phyloP scores from a whole-genome alignment of 2,113 vertebrate species.

The Henicopernis longicauda region DNA sequence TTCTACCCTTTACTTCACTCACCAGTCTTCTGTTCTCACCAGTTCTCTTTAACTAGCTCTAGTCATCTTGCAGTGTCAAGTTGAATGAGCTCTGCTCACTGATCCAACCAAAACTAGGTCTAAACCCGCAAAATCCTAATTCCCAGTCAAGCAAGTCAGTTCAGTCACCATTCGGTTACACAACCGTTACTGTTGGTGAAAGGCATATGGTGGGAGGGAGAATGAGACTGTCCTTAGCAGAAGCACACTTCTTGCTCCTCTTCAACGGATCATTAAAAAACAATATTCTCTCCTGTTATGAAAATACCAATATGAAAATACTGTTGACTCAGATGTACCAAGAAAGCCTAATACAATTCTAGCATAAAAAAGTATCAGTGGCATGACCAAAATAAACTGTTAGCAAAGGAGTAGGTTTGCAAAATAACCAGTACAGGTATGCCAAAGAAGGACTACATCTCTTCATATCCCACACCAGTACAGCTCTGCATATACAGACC shows the following conservation, averaged over 20 bases:
- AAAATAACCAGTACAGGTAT: neutral
- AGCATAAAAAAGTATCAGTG: neutral
- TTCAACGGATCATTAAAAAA: neutral
- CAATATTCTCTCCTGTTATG: neutral
- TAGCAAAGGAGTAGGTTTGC: neutral
- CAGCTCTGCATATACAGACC: neutral
- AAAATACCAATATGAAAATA: neutral
- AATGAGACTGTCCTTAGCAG: neutral
- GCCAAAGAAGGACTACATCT: neutral
- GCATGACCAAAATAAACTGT: neutral
- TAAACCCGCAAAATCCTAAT: neutral
- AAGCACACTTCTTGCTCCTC: neutral
- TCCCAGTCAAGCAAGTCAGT: neutral
- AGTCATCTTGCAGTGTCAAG: neutral
- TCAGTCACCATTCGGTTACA: neutral
- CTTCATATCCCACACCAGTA: neutral
- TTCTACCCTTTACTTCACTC: neutral
- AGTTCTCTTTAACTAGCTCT: neutral
- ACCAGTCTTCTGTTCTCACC: neutral
- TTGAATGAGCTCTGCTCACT: neutral
- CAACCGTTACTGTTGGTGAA: neutral
- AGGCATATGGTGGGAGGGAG: neutral
- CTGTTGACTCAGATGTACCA: neutral
- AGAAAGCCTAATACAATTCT: neutral
- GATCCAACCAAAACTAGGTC: neutral